phyloP scores from a whole-genome alignment of 2,888 invertebrate genomes.

The Lasioglossum vierecki region DNA sequence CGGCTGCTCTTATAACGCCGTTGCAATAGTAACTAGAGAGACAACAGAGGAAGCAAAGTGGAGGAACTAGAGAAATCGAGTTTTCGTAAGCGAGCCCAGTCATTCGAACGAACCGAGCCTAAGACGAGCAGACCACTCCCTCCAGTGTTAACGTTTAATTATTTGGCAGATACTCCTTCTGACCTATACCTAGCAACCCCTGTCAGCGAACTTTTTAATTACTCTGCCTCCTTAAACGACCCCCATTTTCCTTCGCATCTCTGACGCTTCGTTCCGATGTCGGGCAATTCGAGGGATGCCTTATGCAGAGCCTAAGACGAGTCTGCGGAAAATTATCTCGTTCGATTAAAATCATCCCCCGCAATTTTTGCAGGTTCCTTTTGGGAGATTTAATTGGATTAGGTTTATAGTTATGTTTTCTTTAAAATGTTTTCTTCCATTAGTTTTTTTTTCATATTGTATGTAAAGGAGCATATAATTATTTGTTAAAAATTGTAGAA shows the following conservation, averaged over 20 bases:
- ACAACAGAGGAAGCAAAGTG: constrained; percentile 27
- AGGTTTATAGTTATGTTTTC: not conserved
- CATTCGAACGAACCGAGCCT: constrained; percentile 61
- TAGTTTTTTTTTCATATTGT: too few species aligned
- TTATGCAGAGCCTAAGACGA: not conserved
- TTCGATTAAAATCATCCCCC: not conserved
- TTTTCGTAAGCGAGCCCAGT: constrained; percentile 60
- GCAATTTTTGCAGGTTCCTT: not conserved
- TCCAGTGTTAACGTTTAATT: constrained; percentile 70
- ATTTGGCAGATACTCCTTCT: constrained; percentile 73
- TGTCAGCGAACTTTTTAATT: constrained; percentile 74
- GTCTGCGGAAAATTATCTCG: not conserved
- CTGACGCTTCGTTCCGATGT: not conserved
- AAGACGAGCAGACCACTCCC: constrained; percentile 59
- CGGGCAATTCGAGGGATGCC: constrained; percentile 7
- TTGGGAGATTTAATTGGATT: not conserved
- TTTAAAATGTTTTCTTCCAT: too few species aligned
- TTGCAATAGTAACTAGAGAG: constrained; percentile 47
- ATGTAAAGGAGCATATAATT: too few species aligned
- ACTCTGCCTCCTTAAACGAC: constrained; percentile 37
- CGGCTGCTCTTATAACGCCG: constrained; percentile 27
- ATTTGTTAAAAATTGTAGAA: too few species aligned
- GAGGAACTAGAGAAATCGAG: constrained; percentile 40
- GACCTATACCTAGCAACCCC: constrained; percentile 69
- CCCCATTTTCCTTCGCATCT: constrained; percentile 20